These are phyloP conservation scores for Trileptium ribeirensis DNA, from an alignment of 2,888 invertebrate species.

Conservation along the genomic window DNA sequence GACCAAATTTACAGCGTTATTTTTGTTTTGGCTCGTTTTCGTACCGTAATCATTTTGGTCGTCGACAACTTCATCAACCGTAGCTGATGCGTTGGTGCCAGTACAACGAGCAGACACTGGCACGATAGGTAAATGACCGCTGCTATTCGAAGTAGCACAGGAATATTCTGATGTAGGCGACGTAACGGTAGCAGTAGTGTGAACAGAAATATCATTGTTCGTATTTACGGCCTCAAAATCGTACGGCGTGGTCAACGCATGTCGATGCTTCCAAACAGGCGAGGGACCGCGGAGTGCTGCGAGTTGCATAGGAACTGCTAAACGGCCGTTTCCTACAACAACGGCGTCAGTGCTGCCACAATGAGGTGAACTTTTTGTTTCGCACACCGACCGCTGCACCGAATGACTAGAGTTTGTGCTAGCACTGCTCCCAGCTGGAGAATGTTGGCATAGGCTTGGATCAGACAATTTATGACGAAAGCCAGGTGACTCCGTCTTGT, in stretches of 20 bases:
- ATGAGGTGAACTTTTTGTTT: not conserved
- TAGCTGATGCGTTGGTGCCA: not conserved
- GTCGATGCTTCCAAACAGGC: not conserved
- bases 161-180: not conserved
- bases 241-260: not conserved
- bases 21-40: not conserved
- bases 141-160: not conserved
- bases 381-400: not conserved
- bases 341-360: not conserved
- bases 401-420: not conserved
- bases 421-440: not conserved
- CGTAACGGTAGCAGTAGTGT: too few relatives aligned
- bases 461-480: not conserved
- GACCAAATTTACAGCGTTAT: not conserved
- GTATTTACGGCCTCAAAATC: not conserved
- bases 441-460: not conserved
- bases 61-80: not conserved
- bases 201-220: too few relatives aligned
- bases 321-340: too few relatives aligned
- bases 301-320: too few relatives aligned
- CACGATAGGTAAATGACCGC: not conserved
- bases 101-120: not conserved
- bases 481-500: too few relatives aligned
- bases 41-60: not conserved
- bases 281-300: not conserved